Base-by-base conservation (phyloP, 1,140 invertebrate species). In the Cydia fagiglandana region DNA sequence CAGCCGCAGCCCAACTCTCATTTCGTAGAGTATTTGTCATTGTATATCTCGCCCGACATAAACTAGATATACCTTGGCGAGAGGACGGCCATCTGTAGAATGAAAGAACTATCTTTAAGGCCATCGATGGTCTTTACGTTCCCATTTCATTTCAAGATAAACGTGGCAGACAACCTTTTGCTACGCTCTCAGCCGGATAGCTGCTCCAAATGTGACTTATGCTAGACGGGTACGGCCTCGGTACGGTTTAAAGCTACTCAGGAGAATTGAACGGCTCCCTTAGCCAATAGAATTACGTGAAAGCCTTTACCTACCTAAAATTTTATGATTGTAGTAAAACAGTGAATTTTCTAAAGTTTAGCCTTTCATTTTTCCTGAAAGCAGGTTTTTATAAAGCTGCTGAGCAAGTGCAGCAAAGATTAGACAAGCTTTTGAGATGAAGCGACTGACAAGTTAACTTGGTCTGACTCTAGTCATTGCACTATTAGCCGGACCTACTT, bases 41-140 rank as follows among this genome's bases (percentile, higher is more conserved):
- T 61, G 56, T 61, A 61, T 61, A 61, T 61, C 56, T 61, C 56
- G 1, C 9, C 56, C 56, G 56, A 61, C 56, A 61, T 61, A 61
- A 61, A 61, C 56, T 61, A 61, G 56, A 61, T 61, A 61, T 61
- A 61, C 20, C 56, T 61, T 61, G 56, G 56, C 20, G 20, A 61
- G 56, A 61, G 56, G 50, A 53, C 15, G 50, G 50, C 50, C 56
- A 24, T 61, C 56, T 24, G 20, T 24, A 61, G 17, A n/a, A 61
- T 61, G 56, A 61, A 61, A 56, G 53, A 56, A 61, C 56, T 61
- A 61, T 61, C 56, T 61, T 61, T 61, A 61, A 61, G 56, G 56
- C 20, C 56, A 61, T 24, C 56, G 56, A 61, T 61, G 56, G 17
- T 12, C 56, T 61, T 61, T 61, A 61, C 56, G 56, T 61, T 61